These are phyloP conservation scores for Drosophila kurseongensis DNA, from an alignment of 1,140 invertebrate genomes.

Conservation along the genomic window DNA sequence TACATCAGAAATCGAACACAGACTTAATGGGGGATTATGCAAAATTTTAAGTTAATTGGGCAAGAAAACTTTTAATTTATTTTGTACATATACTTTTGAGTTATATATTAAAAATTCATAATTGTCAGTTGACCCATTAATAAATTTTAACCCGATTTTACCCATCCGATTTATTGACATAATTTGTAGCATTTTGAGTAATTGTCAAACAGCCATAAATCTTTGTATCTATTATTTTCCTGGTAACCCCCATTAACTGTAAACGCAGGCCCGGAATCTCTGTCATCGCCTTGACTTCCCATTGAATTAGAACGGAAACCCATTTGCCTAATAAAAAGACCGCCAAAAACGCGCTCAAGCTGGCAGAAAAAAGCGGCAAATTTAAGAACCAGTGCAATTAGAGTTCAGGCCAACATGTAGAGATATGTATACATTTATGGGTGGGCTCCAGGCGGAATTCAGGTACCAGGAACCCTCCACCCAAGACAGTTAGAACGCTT, in stretches of 20 bases:
- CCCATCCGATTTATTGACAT: no score
- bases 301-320: constrained; percentile 50
- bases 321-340: constrained; percentile 50
- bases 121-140: not conserved
- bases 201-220: constrained; percentile 1
- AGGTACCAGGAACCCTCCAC: constrained; percentile 21
- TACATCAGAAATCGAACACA: constrained; percentile 31
- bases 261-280: constrained; percentile 11
- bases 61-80: not conserved
- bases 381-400: constrained; percentile 44
- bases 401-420: constrained; percentile 3
- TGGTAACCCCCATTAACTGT: constrained; percentile 4
- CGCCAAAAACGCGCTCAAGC: constrained; percentile 44
- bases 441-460: constrained; percentile 21
- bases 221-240: constrained; percentile 4
- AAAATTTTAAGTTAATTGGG: constrained; percentile 6
- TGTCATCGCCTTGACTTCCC: constrained; percentile 32
- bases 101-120: no score
- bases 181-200: not conserved
- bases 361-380: constrained; percentile 47
- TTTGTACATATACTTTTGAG: not conserved
- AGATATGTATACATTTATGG: not conserved
- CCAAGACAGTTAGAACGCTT: constrained; percentile 51
- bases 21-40: constrained; percentile 31
- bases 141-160: not conserved